Evolutionary conservation across 1,140 invertebrate species (phyloP).

Genomic region (Calycopis cecrops): DNA sequence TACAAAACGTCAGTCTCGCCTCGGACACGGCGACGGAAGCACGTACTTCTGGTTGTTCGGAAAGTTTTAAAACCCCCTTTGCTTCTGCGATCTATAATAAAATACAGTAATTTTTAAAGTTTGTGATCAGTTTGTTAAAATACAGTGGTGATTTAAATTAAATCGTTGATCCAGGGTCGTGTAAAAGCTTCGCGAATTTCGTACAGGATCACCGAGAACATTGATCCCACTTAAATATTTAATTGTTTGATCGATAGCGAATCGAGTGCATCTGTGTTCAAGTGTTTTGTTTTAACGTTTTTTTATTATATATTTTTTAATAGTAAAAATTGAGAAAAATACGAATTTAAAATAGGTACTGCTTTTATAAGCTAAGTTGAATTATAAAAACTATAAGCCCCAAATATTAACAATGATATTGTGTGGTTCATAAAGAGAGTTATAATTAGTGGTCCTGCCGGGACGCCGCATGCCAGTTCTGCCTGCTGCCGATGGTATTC

Average conservation of each 20-base stretch:
- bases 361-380: slow-evolving; percentile 9
- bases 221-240: slow-evolving; percentile 60
- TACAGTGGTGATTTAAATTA: no score
- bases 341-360: no score
- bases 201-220: slow-evolving; percentile 47
- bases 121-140: background rate
- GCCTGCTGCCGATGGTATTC: no score
- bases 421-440: slow-evolving; percentile 44
- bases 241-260: slow-evolving; percentile 51
- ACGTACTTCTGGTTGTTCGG: background rate
- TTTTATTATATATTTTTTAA: no score
- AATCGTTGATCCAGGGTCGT: no score
- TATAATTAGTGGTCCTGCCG: slow-evolving; percentile 52
- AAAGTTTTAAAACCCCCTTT: background rate
- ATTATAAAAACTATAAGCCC: background rate
- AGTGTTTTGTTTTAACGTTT: background rate
- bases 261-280: slow-evolving; percentile 29
- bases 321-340: no score
- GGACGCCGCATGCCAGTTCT: slow-evolving; percentile 16
- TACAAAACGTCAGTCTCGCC: slow-evolving; percentile 1
- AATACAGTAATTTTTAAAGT: background rate
- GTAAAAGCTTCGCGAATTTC: slow-evolving; percentile 41
- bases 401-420: no score
- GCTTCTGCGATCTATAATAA: background rate
- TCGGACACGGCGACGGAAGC: background rate